Percentiles rank a stretch among this genome's conserved stretches.
Evolutionary conservation across 2,888 invertebrate genomes (phyloP).

Genomic region (Tinea semifulvella): DNA sequence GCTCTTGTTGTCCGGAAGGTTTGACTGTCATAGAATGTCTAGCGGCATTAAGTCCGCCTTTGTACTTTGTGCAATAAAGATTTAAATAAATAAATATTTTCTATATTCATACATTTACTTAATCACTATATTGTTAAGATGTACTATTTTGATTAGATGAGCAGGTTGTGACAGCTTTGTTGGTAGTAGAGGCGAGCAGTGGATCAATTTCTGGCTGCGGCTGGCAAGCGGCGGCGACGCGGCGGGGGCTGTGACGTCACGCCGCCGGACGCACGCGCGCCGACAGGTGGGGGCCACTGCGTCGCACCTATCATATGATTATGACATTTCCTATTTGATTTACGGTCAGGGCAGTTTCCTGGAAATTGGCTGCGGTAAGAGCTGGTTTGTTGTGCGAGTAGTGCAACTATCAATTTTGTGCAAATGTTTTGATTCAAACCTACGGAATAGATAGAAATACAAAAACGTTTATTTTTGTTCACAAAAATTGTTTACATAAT

Average conservation of each 20-base stretch:
- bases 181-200: conserved; percentile 26
- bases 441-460: no score
- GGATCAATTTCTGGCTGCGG: conserved; percentile 42
- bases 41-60: no score
- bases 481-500: no score
- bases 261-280: conserved; percentile 58
- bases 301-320: conserved; percentile 62
- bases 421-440: no score
- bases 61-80: no score
- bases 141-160: conserved; percentile 39
- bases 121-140: no score
- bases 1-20: no score
- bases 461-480: no score
- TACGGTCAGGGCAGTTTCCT: conserved; percentile 28
- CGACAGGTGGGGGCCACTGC: conserved; percentile 65
- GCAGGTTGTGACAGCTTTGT: conserved; percentile 22
- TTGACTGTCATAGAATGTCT: no score
- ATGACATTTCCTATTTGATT: conserved; percentile 57
- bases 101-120: no score
- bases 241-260: conserved; percentile 44
- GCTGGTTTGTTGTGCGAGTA: conserved; percentile 27
- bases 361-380: conserved; percentile 37
- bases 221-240: conserved; percentile 28
- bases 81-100: no score
- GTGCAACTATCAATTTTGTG: no score